Percentiles rank a stretch among this genome's conserved stretches.
These are phyloP conservation scores for Prionailurus viverrinus DNA, from an alignment of 2,113 vertebrate species.

Conservation along the genomic window DNA sequence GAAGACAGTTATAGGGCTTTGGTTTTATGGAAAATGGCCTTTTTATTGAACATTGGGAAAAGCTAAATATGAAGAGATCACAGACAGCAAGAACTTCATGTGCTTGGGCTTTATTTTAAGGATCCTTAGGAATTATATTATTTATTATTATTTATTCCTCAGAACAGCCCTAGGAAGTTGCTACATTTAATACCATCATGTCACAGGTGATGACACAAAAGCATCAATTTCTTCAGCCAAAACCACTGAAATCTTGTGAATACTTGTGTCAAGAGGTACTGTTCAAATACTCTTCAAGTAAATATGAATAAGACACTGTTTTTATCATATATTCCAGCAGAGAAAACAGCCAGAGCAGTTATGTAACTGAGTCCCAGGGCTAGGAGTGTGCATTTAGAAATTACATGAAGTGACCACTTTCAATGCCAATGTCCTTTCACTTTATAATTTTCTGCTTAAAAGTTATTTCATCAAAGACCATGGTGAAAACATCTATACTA, in stretches of 20 bases:
- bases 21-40: not conserved
- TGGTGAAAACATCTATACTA: not conserved
- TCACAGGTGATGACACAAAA: not conserved
- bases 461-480: not conserved
- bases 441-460: not conserved
- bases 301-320: no score
- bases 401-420: not conserved
- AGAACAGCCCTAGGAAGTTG: not conserved
- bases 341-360: no score
- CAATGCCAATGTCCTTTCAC: not conserved
- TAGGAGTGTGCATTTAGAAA: no score
- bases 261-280: not conserved
- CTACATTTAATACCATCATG: not conserved
- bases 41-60: not conserved
- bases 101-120: not conserved
- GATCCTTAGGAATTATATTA: no score
- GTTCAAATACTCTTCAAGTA: not conserved
- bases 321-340: no score
- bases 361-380: no score
- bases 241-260: not conserved
- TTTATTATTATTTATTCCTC: not conserved
- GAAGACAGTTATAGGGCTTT: not conserved
- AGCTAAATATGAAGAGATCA: not conserved
- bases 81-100: not conserved
- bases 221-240: not conserved